These are phyloP conservation scores for Caenorhabditis sinica DNA, from an alignment of 2,888 invertebrate genomes.

Conservation along the genomic window DNA sequence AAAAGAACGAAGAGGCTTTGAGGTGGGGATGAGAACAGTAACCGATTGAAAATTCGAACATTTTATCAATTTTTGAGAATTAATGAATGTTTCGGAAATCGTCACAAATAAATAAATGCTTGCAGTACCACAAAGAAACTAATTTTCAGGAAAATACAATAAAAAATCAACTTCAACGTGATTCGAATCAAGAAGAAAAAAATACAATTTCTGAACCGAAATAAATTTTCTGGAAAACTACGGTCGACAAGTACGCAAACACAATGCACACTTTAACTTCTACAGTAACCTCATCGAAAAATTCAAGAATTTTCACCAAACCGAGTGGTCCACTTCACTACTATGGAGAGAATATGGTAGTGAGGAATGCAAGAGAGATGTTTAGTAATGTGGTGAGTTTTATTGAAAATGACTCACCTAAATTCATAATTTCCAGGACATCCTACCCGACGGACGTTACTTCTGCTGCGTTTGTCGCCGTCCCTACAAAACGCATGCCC, in stretches of 20 bases:
- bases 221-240: background rate
- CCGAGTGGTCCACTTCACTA: background rate
- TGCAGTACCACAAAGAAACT: no score
- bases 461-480: constrained; percentile 54
- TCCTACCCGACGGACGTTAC: constrained; percentile 54
- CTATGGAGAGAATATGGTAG: constrained; percentile 35
- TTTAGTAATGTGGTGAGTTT: constrained; percentile 52
- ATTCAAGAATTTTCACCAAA: background rate
- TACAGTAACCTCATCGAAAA: constrained; percentile 22
- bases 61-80: no score
- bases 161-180: no score
- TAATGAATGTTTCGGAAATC: no score
- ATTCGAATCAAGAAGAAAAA: no score
- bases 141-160: no score
- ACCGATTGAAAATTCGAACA: no score
- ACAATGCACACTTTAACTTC: constrained; percentile 2
- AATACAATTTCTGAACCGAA: background rate
- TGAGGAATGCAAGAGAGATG: constrained; percentile 49
- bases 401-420: background rate
- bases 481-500: constrained; percentile 55
- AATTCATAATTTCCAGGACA: constrained; percentile 34
- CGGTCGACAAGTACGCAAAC: constrained; percentile 19
- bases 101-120: no score
- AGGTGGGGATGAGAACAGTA: no score
- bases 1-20: no score